These are phyloP conservation scores for Camponotus vicinus DNA, from an alignment of 1,140 invertebrate species.

Conservation along the genomic window DNA sequence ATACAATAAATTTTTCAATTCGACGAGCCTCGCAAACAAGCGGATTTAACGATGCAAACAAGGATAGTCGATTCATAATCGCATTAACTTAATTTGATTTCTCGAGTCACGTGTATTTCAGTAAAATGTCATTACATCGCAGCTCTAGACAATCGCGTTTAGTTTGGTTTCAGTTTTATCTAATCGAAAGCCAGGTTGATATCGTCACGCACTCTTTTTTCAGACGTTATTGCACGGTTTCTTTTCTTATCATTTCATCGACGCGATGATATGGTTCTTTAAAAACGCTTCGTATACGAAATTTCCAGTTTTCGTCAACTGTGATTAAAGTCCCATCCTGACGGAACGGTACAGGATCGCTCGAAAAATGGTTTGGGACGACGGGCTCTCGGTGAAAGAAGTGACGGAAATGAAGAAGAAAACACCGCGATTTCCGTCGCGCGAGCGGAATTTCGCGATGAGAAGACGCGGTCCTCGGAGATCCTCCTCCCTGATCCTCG, in stretches of 20 bases:
- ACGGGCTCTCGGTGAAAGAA: slow-evolving; percentile 83
- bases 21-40: not conserved
- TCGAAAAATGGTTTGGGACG: slow-evolving; percentile 82
- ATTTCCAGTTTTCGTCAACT: not conserved
- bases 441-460: slow-evolving; percentile 89
- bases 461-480: slow-evolving; percentile 81
- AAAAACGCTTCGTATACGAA: not conserved
- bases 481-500: slow-evolving; percentile 64
- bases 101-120: slow-evolving; percentile 1
- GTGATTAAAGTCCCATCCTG: not conserved
- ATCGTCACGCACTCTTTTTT: not conserved
- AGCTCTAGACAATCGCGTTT: slow-evolving; percentile 36
- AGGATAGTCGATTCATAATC: slow-evolving; percentile 65
- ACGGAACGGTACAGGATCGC: slow-evolving; percentile 34
- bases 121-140: not conserved
- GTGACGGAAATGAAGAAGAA: slow-evolving; percentile 86
- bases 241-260: not conserved
- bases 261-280: not conserved
- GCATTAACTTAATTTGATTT: slow-evolving; percentile 78
- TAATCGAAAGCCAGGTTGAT: slow-evolving; percentile 38
- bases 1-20: not conserved
- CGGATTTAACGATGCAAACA: not conserved
- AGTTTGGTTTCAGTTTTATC: slow-evolving; percentile 63
- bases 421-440: slow-evolving; percentile 89
- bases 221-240: not conserved